Base-by-base conservation (phyloP, 1,140 invertebrate species). In the Nebria ingens region DNA sequence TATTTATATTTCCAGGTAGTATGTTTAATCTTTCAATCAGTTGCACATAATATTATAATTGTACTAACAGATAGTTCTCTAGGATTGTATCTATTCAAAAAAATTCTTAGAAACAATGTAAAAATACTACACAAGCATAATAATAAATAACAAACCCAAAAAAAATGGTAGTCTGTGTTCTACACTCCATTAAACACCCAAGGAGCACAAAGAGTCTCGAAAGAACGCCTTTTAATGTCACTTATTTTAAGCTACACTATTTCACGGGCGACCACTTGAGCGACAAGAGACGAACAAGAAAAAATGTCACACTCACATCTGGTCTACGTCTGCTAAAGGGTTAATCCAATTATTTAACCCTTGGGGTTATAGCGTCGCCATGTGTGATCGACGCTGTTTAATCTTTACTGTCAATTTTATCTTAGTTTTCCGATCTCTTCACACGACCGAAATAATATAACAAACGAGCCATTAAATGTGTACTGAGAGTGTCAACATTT, bases 261-360 rank as follows among this genome's bases (percentile, higher is more conserved):
- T 45, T 45, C 15, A 45, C 40, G 40, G 9, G 17, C 40, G 15
- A 17, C 6, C 40, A 45, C 40, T 45, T 45, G 9, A 45, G 40
- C 9, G 9, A 45, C 40, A 9, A 17, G 9, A 45, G 25, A 9
- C 25, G 40, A 45, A 6, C 40, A 17, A 17, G 17, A 45, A 45
- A 45, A 17, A 45, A n/a, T n/a, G 6, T n/a, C 25, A 34, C 25
- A 45, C 40, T 45, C 6, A 45, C 40, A 45, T 45, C 40, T 45
- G 40, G 40, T 17, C 9, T 45, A 45, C 40, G 40, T 45, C 40
- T 45, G 15, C 40, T 6, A 45, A 45, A 45, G 40, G 40, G 40
- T 45, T 45, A 45, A 45, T 45, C 40, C 40, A 45, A 45, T 45
- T 45, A 45, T 45, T 45, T 17, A 45, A 17, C 40, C 40, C 40